Conservation (phyloP, 2,113 vertebrate species). For the Bucco capensis region DNA sequence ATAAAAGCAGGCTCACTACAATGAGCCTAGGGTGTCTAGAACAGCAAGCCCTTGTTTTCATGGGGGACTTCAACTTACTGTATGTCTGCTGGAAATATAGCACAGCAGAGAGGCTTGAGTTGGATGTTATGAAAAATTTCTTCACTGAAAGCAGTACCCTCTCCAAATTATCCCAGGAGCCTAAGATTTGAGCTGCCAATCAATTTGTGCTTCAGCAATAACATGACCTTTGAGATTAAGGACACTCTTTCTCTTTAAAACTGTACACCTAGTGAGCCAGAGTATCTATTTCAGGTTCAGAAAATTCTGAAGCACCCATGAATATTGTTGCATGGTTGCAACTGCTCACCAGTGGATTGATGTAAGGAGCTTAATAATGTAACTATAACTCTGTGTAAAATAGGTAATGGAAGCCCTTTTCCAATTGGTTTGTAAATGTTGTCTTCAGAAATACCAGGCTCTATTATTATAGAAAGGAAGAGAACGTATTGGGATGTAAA, state of each 20-base stretch:
- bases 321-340: not conserved
- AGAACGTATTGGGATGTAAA: not conserved
- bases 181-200: slow-evolving; percentile 34
- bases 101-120: no score
- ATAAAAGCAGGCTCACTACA: no score
- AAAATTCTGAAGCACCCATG: not conserved
- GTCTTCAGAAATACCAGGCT: not conserved
- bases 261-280: not conserved
- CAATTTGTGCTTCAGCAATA: slow-evolving; percentile 15
- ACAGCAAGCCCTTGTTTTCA: no score
- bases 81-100: no score
- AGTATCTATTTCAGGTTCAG: not conserved
- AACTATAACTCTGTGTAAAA: not conserved
- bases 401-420: not conserved
- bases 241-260: not conserved
- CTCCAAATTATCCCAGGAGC: slow-evolving; percentile 8
- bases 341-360: not conserved
- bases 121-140: no score
- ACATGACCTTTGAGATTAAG: slow-evolving; percentile 2
- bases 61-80: no score
- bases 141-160: not conserved
- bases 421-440: not conserved
- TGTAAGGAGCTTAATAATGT: not conserved
- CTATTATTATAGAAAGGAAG: not conserved
- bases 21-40: no score